A percentile compares a stretch with the other conserved stretches of the same genome.
These are phyloP conservation scores for Atherinosoma microstoma DNA, from an alignment of 2,797 vertebrate genomes.

Conservation along the genomic window DNA sequence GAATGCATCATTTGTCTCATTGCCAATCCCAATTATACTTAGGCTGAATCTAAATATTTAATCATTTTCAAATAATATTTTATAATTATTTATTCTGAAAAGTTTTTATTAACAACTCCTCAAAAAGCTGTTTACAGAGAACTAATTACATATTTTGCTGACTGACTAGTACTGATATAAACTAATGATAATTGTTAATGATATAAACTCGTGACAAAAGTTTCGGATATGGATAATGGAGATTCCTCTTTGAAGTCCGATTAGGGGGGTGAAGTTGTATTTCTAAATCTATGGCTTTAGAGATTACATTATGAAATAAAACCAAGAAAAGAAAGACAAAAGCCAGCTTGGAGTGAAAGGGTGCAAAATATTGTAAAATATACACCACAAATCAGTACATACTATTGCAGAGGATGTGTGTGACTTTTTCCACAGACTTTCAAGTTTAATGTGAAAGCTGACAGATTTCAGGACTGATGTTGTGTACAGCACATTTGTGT, in stretches of 20 bases:
- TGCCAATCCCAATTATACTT: background rate
- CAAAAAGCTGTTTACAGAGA: background rate
- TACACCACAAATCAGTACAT: slow-evolving; percentile 19
- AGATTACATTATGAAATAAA: slow-evolving; percentile 11
- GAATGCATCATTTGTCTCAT: background rate
- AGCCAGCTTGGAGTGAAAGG: slow-evolving; percentile 9
- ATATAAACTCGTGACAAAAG: slow-evolving; percentile 1
- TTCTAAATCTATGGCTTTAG: slow-evolving; percentile 1
- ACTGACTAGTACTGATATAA: background rate
- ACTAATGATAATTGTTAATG: background rate
- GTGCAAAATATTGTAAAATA: background rate
- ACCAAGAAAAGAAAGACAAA: background rate
- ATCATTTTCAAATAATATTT: background rate
- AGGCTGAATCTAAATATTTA: background rate
- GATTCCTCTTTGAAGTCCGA: slow-evolving; percentile 12
- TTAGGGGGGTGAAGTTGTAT: background rate
- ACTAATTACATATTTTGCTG: background rate
- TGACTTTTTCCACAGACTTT: slow-evolving; percentile 40
- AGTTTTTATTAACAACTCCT: background rate
- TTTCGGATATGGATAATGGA: slow-evolving; percentile 14
- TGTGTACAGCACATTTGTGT: slow-evolving; percentile 66
- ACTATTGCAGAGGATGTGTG: slow-evolving; percentile 4
- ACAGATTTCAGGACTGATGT: slow-evolving; percentile 56
- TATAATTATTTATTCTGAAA: background rate
- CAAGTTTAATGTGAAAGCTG: slow-evolving; percentile 52